Evolutionary conservation across 2,888 invertebrate genomes (phyloP).

Genomic region (Meliscaeva auricollis): DNA sequence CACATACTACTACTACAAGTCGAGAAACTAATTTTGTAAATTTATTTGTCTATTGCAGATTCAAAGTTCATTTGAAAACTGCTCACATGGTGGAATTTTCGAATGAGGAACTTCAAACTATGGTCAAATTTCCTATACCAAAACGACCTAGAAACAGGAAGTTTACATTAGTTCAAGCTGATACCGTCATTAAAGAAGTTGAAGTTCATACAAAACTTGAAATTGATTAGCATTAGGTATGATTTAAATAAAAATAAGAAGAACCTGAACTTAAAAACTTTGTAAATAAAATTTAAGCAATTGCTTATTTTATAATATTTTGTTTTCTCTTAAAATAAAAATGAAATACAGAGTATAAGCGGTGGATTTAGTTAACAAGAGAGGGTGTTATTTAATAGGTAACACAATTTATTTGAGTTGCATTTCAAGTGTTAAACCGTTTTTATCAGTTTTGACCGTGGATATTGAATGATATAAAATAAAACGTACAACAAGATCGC

Average conservation of each 20-base stretch:
- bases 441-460: too few relatives aligned
- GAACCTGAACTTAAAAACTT: neutral
- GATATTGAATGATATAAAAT: too few relatives aligned
- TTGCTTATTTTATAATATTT: neutral
- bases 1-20: too few relatives aligned
- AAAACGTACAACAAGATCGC: too few relatives aligned
- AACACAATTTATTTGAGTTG: too few relatives aligned
- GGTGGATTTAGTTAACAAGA: too few relatives aligned
- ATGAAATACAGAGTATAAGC: neutral
- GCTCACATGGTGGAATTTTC: constrained; percentile 76
- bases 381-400: too few relatives aligned
- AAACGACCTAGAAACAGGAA: constrained; percentile 76
- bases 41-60: constrained; percentile 69
- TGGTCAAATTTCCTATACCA: constrained; percentile 61
- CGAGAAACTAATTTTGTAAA: constrained; percentile 37
- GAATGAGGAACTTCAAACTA: constrained; percentile 76
- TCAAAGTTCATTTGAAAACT: constrained; percentile 77
- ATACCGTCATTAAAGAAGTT: constrained; percentile 77
- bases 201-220: constrained; percentile 75
- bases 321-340: too few relatives aligned
- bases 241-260: neutral
- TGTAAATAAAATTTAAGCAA: neutral
- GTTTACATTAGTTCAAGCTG: constrained; percentile 77
- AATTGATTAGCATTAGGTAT: constrained; percentile 28
- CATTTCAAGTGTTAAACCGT: too few relatives aligned